Evolutionary conservation across 1,140 invertebrate species (phyloP).

Genomic region (Drosophila bocki): DNA sequence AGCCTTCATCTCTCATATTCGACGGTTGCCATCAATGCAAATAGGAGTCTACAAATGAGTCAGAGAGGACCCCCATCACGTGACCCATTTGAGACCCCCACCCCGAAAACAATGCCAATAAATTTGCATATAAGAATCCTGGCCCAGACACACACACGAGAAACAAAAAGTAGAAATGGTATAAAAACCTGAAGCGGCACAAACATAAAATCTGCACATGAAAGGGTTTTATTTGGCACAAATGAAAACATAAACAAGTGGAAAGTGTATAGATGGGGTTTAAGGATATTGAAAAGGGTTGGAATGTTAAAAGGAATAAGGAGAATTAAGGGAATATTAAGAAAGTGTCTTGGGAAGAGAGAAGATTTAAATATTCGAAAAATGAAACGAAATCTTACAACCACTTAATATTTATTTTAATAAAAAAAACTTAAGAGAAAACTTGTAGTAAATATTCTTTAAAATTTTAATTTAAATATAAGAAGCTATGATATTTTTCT

Average conservation of each 20-base stretch:
- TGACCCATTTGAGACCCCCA: conserved; percentile 48
- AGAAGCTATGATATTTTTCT: too few species aligned
- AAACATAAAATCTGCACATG: conserved; percentile 73
- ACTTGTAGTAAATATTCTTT: too few species aligned
- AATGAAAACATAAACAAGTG: conserved; percentile 69
- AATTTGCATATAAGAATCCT: conserved; percentile 74
- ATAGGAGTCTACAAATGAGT: conserved; percentile 36
- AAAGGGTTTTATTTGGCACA: conserved; percentile 63
- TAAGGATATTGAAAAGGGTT: conserved; percentile 11
- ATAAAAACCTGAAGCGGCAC: conserved; percentile 44
- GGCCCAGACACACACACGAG: conserved; percentile 27
- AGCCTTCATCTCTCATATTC: conserved; percentile 20
- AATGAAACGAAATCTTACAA: too few species aligned
- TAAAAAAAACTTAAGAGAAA: not conserved
- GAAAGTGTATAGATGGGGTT: conserved; percentile 15
- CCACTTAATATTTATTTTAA: not conserved
- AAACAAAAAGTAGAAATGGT: conserved; percentile 18
- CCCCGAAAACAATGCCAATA: conserved; percentile 62
- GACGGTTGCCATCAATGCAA: conserved; percentile 41
- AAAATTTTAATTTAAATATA: too few species aligned
- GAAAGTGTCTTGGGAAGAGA: not conserved
- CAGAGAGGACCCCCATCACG: conserved; percentile 10
- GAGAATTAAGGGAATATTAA: not conserved
- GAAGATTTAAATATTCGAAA: too few species aligned
- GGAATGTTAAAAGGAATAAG: not conserved